Evolutionary conservation across 1,140 invertebrate species (phyloP), one percentile per base, ranked within the genome.

Genomic region (Cepaea nemoralis): DNA sequence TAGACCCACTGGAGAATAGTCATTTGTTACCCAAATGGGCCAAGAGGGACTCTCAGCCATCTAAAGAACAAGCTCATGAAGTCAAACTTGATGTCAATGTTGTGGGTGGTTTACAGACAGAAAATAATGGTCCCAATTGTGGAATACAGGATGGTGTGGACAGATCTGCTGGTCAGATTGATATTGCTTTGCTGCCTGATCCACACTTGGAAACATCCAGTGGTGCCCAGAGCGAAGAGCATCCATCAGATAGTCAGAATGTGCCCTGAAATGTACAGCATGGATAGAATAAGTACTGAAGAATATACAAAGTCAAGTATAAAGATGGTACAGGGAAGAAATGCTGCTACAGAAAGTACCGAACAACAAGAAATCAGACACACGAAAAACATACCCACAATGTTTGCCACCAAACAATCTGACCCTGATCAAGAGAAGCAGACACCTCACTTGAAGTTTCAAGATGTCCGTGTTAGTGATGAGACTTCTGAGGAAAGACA

Each of bases 321-420:
- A n/a, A 77, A 63, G 31, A 78, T 81, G 55, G 79, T 79, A 42
- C 35, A 67, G 1, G 83, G 83, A 22, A 48, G 24, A 19, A 35
- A 16, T 14, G 27, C 48, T 12, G 16, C 16, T 24, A 37, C 70
- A 48, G 50, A 83, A 35, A 78, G 45, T 42, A 42, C 78, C 39
- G 66, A 81, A 55, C 55, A 77, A 27, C 40, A 31, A 22, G 59
- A 63, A 50, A 78, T 77, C 39, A 55, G 39, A 33, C 80, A 82
- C 33, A 77, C 85, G n/a, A 86, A 82, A 67, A 16, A 81, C 6
- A 82, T 75, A 8, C 66, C 70, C 22, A 76, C 77, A n/a, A 84
- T 85, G 83, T 50, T 66, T 76, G 85, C 85, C 31, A 79, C 84
- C 0, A 88, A 82, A 67, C 82, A 88, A 50, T 84, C 87, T 0